Base-by-base conservation (phyloP, 1,140 invertebrate genomes). In the Microvelia longipes region DNA sequence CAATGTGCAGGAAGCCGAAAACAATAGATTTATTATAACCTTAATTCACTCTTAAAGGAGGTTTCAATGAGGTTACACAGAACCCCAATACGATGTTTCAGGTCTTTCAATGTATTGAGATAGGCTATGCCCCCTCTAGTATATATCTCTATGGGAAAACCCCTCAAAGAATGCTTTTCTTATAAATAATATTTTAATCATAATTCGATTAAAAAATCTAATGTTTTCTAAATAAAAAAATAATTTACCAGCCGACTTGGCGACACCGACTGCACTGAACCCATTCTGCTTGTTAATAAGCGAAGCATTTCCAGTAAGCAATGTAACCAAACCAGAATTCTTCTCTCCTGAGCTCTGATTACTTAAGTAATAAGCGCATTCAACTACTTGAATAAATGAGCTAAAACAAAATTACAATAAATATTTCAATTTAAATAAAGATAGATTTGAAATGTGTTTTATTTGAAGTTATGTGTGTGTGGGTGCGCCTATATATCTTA, bases 291-390 rank as follows among this genome's bases (percentile, higher is more conserved):
- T 77, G 74, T 77, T 78, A 63, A 79, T 75, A 50, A 79, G 77
- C 28, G 76, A 75, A 26, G 75, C 75, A 50, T 81, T 82, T 29
- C 85, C 85, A 28, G 84, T 84, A 27, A 87, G 73, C 2, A 87
- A 76, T 2, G 85, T 87, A 0, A 87, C 85, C 50, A 87, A 77
- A 27, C 81, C 79, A n/a, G 79, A 74, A 71, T 83, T 81, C 2
- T 78, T 73, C 60, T 79, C 78, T 1, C 82, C 80, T 28, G 79
- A 80, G 19, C 80, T 82, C 74, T 89, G 86, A 73, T 87, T 82
- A 2, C 83, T 83, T 30, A 89, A 78, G 76, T 85, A 89, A 73
- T 88, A 80, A 71, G 87, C 88, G 76, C 87, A 89, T 73, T 88
- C 87, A 28, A 89, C 81, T 64, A 89, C 85, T 75, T 89, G 86